Evolutionary conservation across 2,797 vertebrate genomes (phyloP), one percentile per base, ranked within the genome.

Genomic region (Miichthys miiuy): DNA sequence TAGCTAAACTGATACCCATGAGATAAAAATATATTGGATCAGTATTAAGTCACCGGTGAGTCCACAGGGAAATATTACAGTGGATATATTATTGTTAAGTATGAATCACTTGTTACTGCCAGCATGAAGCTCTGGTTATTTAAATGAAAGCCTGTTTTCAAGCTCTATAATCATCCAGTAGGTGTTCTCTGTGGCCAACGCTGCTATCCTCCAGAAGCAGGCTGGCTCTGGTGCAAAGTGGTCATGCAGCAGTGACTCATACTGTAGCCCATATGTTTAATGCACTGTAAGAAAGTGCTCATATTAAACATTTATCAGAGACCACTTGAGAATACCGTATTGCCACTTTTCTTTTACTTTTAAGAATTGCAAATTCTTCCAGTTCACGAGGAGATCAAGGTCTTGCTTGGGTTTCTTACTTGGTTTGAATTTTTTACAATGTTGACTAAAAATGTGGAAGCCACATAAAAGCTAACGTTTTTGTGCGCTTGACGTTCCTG

Each of bases 291-390:
- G 63, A 75, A 77, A 73, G 16, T 50, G 34, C 46, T 30, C 13
- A n/a, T 68, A 88, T 91, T 71, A 84, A 90, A 84, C 61, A 91
- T 92, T 90, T 47, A 85, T 87, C 23, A 81, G 58, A 82, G 70
- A 41, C 30, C 61, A 68, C 56, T 77, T 55, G 18, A 44, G 60
- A 66, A 30, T 13, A 27, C 50, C 20, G n/a, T 46, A 71, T 55
- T 48, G 17, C 23, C 51, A 44, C 20, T 23, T 63, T 76, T 87
- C 34, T 46, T 42, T 9, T 41, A n/a, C 54, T 72, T 76, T 83
- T 20, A 69, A 58, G 30, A 80, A 84, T 1, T 72, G 47, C 14
- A 58, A 58, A 80, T 52, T 83, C 44, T 66, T 74, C 41, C 23
- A 77, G 58, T 63, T 75, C 74, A 69, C 5, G 1, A 71, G 57